Conservation (phyloP, 2,113 vertebrate species). For the Apistogramma diplotaenia region DNA sequence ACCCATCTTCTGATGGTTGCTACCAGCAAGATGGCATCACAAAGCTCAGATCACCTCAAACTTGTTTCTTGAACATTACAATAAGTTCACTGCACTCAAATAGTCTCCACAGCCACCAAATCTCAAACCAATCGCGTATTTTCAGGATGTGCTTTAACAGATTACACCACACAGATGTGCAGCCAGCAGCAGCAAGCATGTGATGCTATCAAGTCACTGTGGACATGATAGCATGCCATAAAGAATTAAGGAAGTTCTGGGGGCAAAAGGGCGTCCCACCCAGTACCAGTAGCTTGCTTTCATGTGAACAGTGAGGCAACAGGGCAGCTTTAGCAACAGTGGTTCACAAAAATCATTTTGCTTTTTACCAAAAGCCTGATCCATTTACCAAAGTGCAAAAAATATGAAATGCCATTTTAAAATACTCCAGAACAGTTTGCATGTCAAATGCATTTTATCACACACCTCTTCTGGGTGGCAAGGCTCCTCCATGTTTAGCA, state of each 20-base stretch:
- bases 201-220: background rate
- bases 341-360: no score
- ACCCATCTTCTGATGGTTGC: background rate
- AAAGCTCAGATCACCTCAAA: background rate
- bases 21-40: background rate
- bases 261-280: background rate
- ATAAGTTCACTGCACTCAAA: background rate
- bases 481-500: constrained; percentile 83
- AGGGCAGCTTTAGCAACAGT: fast-evolving
- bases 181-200: background rate
- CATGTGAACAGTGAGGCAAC: background rate
- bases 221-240: background rate
- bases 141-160: background rate
- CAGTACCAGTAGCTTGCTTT: background rate
- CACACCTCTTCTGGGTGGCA: constrained; percentile 84
- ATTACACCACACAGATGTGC: background rate
- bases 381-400: background rate
- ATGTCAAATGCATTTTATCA: background rate
- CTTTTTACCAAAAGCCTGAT: background rate
- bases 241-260: background rate
- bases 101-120: background rate
- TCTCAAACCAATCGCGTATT: background rate
- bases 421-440: background rate
- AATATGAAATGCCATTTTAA: background rate
- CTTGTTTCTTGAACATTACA: background rate